Evolutionary conservation across 2,888 invertebrate species (phyloP), one percentile per base, ranked within the genome.

Genomic region (Poecilus cupreus): DNA sequence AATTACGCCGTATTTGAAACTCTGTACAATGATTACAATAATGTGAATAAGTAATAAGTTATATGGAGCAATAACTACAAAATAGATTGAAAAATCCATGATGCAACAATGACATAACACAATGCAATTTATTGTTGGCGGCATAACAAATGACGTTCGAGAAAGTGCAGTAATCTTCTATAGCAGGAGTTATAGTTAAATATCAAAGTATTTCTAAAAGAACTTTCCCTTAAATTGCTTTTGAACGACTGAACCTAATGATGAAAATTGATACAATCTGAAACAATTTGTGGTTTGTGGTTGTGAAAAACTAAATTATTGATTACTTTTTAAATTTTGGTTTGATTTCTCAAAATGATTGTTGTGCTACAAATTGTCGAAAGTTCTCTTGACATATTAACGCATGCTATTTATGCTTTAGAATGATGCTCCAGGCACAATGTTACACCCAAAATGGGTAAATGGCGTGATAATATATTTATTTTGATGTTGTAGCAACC

Each of bases 1-100:
- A 13, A 32, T 68, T 60, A 37, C 37, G 10, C 6, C 1, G 8
- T 3, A 13, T 6, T 18, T 68, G 64, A 18, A 68, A 37, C 64
- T 32, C n/a, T n/a, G n/a, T n/a, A n/a, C n/a, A 60, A n/a, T 37
- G 13, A 37, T 18, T 1, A 26, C 5, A n/a, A 60, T n/a, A 60
- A 26, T 60, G 26, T 37, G 64, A 68, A 68, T 68, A 37, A 32
- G 37, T 68, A 68, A 68, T 68, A 51, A 51, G 43, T 32, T 68
- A 37, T 68, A 37, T 68, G 37, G 64, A 68, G 37, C 37, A 68
- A 68, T n/a, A n/a, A n/a, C n/a, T n/a, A n/a, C 37, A 68, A 68
- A 37, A 64, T 39, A 37, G 6, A 68, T 18, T 32, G 60, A 60
- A 68, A 68, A 68, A 10, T 37, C 64, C 18, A 13, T 68, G 64